Evolutionary conservation across 2,888 invertebrate species (phyloP).

Genomic region (Stenolophus ochropezus): DNA sequence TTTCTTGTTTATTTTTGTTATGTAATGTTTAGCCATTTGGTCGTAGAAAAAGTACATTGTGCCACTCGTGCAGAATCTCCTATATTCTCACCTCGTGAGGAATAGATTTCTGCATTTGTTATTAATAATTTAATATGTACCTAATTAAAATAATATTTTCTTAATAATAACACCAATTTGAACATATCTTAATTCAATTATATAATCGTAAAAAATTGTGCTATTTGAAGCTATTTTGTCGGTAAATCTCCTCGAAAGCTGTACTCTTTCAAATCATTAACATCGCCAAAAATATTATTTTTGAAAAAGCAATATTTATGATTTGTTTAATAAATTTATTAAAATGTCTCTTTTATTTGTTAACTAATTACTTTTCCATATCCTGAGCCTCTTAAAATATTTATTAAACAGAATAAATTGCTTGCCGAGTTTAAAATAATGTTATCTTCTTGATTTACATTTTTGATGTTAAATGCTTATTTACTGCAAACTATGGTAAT

Average conservation of each 20-base stretch:
- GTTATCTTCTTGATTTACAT: not conserved
- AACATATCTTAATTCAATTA: not conserved
- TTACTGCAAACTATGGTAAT: slow-evolving; percentile 8
- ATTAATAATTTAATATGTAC: too few relatives aligned
- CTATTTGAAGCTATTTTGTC: not conserved
- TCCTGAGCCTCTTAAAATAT: not conserved
- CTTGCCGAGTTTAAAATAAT: not conserved
- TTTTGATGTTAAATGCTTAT: not conserved
- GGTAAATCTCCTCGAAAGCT: not conserved
- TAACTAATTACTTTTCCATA: not conserved
- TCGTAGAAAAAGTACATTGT: too few relatives aligned
- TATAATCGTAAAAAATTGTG: not conserved
- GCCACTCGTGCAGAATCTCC: too few relatives aligned
- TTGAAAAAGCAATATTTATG: not conserved
- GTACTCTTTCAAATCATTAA: slow-evolving; percentile 26
- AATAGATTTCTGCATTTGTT: too few relatives aligned
- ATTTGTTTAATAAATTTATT: not conserved
- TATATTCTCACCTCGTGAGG: not conserved
- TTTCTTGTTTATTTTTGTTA: too few relatives aligned
- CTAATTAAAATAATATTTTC: not conserved
- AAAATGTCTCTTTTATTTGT: not conserved
- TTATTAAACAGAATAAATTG: not conserved
- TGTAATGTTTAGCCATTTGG: too few relatives aligned
- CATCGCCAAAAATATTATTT: not conserved
- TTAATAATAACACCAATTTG: not conserved